Conservation (phyloP, 2,888 invertebrate genomes). For the Polietes domitor region DNA sequence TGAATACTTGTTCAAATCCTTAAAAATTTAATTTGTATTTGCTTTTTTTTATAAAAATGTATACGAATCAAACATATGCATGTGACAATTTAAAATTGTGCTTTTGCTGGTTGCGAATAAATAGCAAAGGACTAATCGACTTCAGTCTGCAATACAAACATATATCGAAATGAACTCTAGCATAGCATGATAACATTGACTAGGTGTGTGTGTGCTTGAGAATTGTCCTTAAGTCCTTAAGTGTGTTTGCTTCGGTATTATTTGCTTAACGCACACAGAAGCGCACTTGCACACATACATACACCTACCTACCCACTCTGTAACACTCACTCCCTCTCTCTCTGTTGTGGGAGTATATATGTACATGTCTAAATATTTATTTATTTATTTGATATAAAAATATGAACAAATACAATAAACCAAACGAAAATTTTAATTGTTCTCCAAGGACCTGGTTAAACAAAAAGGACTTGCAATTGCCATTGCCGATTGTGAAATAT, state of each 20-base stretch:
- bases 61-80: too few species aligned
- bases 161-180: neutral
- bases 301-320: neutral
- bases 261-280: neutral
- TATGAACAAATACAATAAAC: neutral
- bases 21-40: too few species aligned
- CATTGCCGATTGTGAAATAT: constrained; percentile 14
- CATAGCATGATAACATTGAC: neutral
- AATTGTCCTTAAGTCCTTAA: constrained; percentile 11
- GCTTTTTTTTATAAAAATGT: too few species aligned
- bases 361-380: constrained; percentile 11
- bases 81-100: too few species aligned
- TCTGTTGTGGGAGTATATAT: neutral
- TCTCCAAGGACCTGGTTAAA: constrained; percentile 15
- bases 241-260: constrained; percentile 8
- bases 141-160: too few species aligned
- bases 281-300: too few species aligned
- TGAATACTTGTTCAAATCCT: too few species aligned
- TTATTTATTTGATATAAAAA: constrained; percentile 14
- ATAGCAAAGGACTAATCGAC: too few species aligned
- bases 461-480: neutral
- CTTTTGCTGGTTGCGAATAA: too few species aligned
- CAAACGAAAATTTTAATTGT: constrained; percentile 28
- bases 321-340: neutral
- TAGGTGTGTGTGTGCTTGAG: neutral